A percentile compares a stretch with the other conserved stretches of the same genome.
Evolutionary conservation across 2,797 vertebrate species (phyloP).

Genomic region (Syncerus caffer): DNA sequence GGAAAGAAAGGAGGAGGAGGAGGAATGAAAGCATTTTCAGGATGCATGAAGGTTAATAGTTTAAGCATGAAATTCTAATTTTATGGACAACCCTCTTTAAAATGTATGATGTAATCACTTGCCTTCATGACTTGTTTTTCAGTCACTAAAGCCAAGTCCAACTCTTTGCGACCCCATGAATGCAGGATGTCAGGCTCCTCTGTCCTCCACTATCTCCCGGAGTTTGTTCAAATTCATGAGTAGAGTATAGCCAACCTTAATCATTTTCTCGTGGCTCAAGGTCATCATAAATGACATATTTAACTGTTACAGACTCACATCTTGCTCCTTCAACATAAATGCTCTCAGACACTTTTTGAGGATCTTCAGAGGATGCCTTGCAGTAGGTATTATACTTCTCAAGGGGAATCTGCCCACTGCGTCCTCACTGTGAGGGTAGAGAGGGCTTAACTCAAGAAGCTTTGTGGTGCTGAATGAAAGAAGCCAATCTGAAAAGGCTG

Average conservation of each 20-base stretch:
- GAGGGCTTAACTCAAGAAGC: background rate
- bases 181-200: background rate
- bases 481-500: background rate
- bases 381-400: background rate
- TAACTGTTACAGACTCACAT: rapidly evolving
- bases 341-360: background rate
- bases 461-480: background rate
- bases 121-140: background rate
- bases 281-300: background rate
- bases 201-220: background rate
- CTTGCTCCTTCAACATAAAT: background rate
- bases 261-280: background rate
- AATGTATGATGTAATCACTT: background rate
- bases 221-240: background rate
- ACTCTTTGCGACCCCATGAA: background rate
- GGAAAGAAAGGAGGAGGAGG: background rate
- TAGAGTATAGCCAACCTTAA: no score
- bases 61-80: background rate
- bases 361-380: background rate
- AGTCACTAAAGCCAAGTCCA: background rate
- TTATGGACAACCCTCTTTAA: background rate
- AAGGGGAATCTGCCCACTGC: background rate
- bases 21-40: rapidly evolving
- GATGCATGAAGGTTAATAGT: background rate
- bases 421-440: background rate